Base-by-base conservation (phyloP, 2,113 vertebrate species). In the Archocentrus centrarchus region DNA sequence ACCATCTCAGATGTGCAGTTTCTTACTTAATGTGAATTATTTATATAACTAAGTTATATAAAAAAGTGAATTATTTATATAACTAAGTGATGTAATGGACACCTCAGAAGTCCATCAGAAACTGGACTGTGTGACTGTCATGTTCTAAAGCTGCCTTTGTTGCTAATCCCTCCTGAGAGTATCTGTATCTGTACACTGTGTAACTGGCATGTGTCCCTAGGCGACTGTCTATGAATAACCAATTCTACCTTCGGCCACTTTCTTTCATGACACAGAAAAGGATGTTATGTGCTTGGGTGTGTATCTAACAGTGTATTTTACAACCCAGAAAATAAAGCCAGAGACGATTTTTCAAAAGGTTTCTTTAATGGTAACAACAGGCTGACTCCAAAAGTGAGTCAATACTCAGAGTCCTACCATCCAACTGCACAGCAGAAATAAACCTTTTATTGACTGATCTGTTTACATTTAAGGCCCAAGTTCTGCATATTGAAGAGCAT, bases 31-130 rank as follows among this genome's bases (percentile, higher is more conserved):
- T 22, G 22, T 57, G n/a, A 79, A 85, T 83, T 17, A 91, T 93
- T 95, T 88, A 92, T 89, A 64, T 81, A 90, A 91, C 73, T 32
- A 7, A 4, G 35, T 35, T n/a, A n/a, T n/a, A n/a, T n/a, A n/a
- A n/a, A n/a, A n/a, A n/a, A n/a, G 22, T 57, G n/a, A 79, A 85
- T 83, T 17, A 91, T 93, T 95, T 88, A 92, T 89, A 64, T 81
- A 90, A 91, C 73, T 32, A 7, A 4, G 63, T 84, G 83, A 81
- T 11, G 81, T 81, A 89, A 91, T 18, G 75, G 76, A 90, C 81
- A 88, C 85, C 90, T 58, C 27, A 37, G 81, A 24, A 91, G 80
- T 75, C 84, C 47, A 70, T 88, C 80, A 77, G 59, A 61, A 63
- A 76, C 85, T 76, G 76, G 70, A 83, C 91, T 92, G 85, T 88